These are phyloP conservation scores for Nannoperca obscura DNA, from an alignment of 2,797 vertebrate species.

Conservation along the genomic window DNA sequence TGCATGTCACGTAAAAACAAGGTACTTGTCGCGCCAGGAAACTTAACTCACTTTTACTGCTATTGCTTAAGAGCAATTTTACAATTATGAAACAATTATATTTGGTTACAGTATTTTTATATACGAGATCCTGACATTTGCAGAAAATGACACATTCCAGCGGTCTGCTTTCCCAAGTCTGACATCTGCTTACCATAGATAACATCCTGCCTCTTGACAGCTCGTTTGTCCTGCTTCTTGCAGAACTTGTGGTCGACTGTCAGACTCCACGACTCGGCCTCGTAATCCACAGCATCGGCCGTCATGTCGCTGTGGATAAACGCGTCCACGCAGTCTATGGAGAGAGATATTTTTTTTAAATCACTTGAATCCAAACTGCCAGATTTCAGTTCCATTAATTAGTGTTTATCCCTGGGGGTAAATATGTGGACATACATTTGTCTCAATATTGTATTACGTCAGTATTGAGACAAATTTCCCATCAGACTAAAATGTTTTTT, in stretches of 20 bases:
- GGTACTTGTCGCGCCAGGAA: neutral
- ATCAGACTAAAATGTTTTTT: neutral
- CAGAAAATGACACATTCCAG: conserved; percentile 29
- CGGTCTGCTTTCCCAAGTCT: conserved; percentile 16
- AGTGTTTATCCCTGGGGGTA: neutral
- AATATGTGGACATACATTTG: neutral
- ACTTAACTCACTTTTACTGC: too few relatives aligned
- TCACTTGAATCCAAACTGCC: neutral
- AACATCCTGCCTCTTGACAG: conserved; percentile 94
- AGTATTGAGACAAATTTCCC: neutral
- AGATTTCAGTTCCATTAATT: neutral
- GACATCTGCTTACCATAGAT: conserved; percentile 90
- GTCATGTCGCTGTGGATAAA: conserved; percentile 86
- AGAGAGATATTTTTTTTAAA: neutral
- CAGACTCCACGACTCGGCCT: conserved; percentile 96
- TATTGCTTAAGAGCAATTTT: neutral
- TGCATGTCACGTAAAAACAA: neutral
- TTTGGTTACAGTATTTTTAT: neutral
- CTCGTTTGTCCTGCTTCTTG: conserved; percentile 90
- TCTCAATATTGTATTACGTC: neutral
- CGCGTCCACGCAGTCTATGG: conserved; percentile 88
- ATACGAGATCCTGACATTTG: neutral
- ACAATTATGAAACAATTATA: neutral
- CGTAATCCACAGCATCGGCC: conserved; percentile 87
- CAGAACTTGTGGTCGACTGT: conserved; percentile 92